phyloP scores from a whole-genome alignment of 1,140 invertebrate species.

The Ooceraea biroi region DNA sequence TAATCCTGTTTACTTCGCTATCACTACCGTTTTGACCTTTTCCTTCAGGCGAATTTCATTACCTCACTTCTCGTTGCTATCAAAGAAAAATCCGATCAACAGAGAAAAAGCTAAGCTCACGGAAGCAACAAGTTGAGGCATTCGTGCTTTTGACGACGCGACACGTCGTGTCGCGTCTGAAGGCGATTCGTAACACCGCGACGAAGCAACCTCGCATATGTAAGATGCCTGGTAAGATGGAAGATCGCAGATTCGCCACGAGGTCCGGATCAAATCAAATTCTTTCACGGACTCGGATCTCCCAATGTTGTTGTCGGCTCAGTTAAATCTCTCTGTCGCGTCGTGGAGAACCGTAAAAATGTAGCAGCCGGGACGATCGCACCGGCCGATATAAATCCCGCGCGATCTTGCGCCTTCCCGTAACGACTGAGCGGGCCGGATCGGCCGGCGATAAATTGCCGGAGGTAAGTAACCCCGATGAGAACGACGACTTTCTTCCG shows the following conservation, averaged over 20 bases:
- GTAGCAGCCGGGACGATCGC: constrained; percentile 33
- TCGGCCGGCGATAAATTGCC: constrained; percentile 60
- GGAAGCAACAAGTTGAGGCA: constrained; percentile 53
- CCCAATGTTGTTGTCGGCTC: not conserved
- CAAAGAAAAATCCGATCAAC: constrained; percentile 1
- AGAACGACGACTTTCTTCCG: constrained; percentile 62
- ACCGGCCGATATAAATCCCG: constrained; percentile 29
- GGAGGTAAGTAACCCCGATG: constrained; percentile 65
- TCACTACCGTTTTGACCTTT: no score
- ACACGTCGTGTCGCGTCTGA: constrained; percentile 20
- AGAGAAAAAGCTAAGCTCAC: not conserved
- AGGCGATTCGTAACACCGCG: not conserved
- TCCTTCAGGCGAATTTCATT: not conserved
- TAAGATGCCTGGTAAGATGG: no score
- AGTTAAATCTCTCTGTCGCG: constrained; percentile 16
- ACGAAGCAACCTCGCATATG: not conserved
- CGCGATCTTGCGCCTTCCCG: constrained; percentile 6
- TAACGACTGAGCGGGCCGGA: constrained; percentile 27
- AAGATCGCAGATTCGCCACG: not conserved
- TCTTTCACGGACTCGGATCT: constrained; percentile 6
- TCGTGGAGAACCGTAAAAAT: constrained; percentile 15
- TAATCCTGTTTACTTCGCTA: not conserved
- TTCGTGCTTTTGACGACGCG: not conserved
- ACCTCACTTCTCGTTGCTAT: not conserved
- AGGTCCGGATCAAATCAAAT: constrained; percentile 6